phyloP scores from a whole-genome alignment of 2,888 invertebrate genomes.

The Empis stercorea region DNA sequence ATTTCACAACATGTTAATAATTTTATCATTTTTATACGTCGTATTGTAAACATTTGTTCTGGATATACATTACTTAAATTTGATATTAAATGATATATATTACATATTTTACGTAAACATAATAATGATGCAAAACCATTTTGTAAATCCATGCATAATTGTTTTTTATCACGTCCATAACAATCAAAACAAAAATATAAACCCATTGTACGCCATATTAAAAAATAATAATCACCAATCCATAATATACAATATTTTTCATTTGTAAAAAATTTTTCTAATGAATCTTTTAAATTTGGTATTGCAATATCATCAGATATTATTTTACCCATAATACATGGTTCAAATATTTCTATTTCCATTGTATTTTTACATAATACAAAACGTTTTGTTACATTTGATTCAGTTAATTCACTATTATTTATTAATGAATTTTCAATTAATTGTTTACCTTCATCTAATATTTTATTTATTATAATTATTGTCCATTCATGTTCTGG shows the following conservation, averaged over 20 bases:
- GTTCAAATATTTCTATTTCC: constrained; percentile 20
- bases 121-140: constrained; percentile 22
- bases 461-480: constrained; percentile 22
- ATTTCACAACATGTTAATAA: constrained; percentile 23
- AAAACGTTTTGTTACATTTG: constrained; percentile 21
- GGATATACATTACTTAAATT: constrained; percentile 20
- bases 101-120: constrained; percentile 22
- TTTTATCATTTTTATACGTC: constrained; percentile 24
- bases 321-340: constrained; percentile 13
- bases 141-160: constrained; percentile 17
- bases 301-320: not conserved
- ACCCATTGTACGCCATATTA: constrained; percentile 26
- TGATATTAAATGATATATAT: constrained; percentile 23
- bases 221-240: constrained; percentile 20
- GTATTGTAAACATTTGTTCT: constrained; percentile 18
- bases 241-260: constrained; percentile 20
- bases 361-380: constrained; percentile 23
- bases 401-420: constrained; percentile 14
- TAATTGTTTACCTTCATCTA: constrained; percentile 24
- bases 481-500: constrained; percentile 24
- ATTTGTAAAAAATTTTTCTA: constrained; percentile 20
- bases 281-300: not conserved
- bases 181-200: constrained; percentile 28
- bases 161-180: constrained; percentile 22
- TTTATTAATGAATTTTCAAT: constrained; percentile 5